Conservation (phyloP, 2,113 vertebrate genomes). For the Gambusia holbrooki region DNA sequence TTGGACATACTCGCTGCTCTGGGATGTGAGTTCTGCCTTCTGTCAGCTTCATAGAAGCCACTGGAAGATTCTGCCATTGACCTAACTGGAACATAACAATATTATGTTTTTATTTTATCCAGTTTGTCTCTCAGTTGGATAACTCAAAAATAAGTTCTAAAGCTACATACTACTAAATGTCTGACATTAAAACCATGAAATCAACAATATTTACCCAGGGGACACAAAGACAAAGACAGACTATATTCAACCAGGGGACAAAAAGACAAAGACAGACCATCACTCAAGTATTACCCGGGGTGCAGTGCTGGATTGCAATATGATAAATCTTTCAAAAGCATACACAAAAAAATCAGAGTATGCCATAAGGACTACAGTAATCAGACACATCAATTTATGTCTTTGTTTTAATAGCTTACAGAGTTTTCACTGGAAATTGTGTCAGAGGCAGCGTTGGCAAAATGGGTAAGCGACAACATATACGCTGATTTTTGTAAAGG, state of each 20-base stretch:
- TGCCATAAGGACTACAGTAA: not conserved
- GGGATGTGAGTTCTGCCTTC: not conserved
- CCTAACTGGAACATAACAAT: not conserved
- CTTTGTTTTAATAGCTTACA: not conserved
- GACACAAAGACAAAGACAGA: not conserved
- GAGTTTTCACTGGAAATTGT: not conserved
- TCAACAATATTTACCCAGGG: not conserved
- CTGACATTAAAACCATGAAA: not conserved
- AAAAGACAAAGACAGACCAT: no score
- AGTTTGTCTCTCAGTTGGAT: not conserved
- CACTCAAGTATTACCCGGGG: not conserved
- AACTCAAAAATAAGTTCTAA: not conserved
- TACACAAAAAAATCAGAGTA: not conserved
- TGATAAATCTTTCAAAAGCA: not conserved
- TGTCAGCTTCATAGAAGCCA: not conserved
- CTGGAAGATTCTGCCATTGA: not conserved
- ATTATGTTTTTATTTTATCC: not conserved
- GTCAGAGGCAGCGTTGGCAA: not conserved
- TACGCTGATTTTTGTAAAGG: not conserved
- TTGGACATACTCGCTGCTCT: not conserved
- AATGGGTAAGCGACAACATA: no score
- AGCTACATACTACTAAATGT: not conserved
- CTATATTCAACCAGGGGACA: not conserved
- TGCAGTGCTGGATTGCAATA: not conserved
- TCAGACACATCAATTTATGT: not conserved